phyloP scores from a whole-genome alignment of 2,113 vertebrate species.

The Laterallus jamaicensis region DNA sequence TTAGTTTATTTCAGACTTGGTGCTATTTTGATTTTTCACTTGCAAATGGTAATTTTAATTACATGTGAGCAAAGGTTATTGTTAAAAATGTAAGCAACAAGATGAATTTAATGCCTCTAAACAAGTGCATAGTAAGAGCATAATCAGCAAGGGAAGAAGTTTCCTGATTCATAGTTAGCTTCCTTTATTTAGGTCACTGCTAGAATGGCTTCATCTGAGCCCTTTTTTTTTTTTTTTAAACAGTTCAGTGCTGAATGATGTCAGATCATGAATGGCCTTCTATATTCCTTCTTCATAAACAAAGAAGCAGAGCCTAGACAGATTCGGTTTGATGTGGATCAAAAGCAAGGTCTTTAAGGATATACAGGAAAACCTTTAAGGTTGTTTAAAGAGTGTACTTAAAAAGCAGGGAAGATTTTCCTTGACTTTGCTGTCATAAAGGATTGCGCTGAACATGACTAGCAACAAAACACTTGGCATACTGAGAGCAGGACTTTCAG shows the following conservation, averaged over 20 bases:
- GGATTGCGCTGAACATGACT: slow-evolving; percentile 29
- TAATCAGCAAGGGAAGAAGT: background rate
- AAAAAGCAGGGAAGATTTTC: slow-evolving; percentile 35
- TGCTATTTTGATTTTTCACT: slow-evolving; percentile 36
- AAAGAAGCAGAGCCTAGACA: background rate
- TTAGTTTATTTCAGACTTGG: slow-evolving; percentile 35
- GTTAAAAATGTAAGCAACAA: background rate
- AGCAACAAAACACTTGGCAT: slow-evolving; percentile 60
- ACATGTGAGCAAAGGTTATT: background rate
- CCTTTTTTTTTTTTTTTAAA: slow-evolving; percentile 10
- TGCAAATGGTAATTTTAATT: slow-evolving; percentile 4
- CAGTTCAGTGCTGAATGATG: background rate
- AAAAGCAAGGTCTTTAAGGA: slow-evolving; percentile 37
- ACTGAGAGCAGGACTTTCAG: slow-evolving; percentile 46
- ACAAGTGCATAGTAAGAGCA: background rate
- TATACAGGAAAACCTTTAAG: background rate
- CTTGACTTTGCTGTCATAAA: slow-evolving; percentile 55
- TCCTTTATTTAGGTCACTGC: slow-evolving; percentile 45
- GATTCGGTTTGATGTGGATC: background rate
- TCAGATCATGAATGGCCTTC: slow-evolving; percentile 27
- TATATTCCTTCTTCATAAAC: slow-evolving; percentile 16
- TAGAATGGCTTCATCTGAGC: slow-evolving; percentile 23
- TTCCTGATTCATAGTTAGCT: slow-evolving; percentile 8
- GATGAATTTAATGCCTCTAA: background rate
- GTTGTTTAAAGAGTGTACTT: slow-evolving; percentile 12